These are phyloP conservation scores for Hypocryptadius cinnamomeus DNA, from an alignment of 2,113 vertebrate genomes.

Conservation along the genomic window DNA sequence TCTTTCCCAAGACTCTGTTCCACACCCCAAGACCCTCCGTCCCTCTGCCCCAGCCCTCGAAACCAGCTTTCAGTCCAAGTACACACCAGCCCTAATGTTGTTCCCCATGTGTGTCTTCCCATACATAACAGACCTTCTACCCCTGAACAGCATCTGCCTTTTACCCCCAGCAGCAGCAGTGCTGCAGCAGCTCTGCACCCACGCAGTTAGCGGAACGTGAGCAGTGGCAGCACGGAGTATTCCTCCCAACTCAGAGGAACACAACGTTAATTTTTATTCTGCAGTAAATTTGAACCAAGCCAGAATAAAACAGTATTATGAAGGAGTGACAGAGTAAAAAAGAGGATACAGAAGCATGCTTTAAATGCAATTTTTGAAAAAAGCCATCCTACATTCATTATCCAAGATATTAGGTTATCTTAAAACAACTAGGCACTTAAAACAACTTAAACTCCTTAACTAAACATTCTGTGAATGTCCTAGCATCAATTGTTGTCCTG, in stretches of 20 bases:
- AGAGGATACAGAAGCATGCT: neutral
- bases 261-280: neutral
- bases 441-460: neutral
- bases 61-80: neutral
- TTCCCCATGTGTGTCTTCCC: fast-evolving
- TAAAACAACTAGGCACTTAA: neutral
- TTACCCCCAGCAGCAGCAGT: neutral
- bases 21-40: neutral
- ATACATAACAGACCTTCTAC: fast-evolving
- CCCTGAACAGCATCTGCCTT: neutral
- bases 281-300: neutral
- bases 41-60: neutral
- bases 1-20: neutral
- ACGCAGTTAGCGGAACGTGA: fast-evolving
- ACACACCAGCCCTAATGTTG: neutral
- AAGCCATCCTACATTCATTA: neutral
- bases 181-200: neutral
- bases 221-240: neutral
- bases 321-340: neutral
- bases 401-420: neutral
- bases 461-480: neutral
- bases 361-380: neutral
- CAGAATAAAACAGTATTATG: neutral
- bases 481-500: neutral
- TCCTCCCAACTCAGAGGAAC: neutral